Evolutionary conservation across 2,113 vertebrate species (phyloP).

Genomic region (Vanacampus margaritifer): DNA sequence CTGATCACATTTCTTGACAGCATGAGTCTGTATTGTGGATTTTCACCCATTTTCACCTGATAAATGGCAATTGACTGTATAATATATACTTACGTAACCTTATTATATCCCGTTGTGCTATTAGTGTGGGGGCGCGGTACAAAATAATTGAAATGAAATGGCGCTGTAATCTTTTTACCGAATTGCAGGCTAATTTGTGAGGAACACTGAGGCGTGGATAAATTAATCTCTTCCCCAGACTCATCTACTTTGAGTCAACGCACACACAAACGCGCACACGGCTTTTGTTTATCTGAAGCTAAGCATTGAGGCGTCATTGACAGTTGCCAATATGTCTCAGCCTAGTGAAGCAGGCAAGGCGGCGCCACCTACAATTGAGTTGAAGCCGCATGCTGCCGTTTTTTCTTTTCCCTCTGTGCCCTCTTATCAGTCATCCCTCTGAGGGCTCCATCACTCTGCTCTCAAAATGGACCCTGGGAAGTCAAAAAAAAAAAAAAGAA

Average conservation of each 20-base stretch:
- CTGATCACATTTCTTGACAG: background rate
- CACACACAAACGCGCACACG: constrained; percentile 25
- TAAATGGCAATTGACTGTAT: no score
- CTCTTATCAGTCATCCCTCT: constrained; percentile 39
- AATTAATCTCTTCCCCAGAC: constrained; percentile 27
- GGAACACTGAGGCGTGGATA: constrained; percentile 26
- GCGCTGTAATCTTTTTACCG: background rate
- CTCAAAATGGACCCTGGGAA: constrained; percentile 12
- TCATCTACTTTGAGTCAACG: constrained; percentile 20
- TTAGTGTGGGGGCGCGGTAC: constrained; percentile 6
- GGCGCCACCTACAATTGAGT: constrained; percentile 66
- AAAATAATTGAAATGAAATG: constrained; percentile 16
- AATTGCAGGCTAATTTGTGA: constrained; percentile 26
- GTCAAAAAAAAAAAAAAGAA: constrained; percentile 5
- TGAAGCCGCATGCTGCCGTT: constrained; percentile 43
- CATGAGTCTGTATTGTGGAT: background rate
- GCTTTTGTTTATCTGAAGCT: constrained; percentile 58
- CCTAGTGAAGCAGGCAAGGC: constrained; percentile 68
- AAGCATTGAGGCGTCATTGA: constrained; percentile 62
- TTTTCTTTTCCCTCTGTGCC: background rate
- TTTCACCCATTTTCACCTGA: background rate
- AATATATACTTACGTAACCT: background rate
- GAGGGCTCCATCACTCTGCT: constrained; percentile 24
- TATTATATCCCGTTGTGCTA: background rate
- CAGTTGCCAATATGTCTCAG: constrained; percentile 65